Base-by-base conservation (phyloP, 2,888 invertebrate genomes). In the Cepaea hortensis region DNA sequence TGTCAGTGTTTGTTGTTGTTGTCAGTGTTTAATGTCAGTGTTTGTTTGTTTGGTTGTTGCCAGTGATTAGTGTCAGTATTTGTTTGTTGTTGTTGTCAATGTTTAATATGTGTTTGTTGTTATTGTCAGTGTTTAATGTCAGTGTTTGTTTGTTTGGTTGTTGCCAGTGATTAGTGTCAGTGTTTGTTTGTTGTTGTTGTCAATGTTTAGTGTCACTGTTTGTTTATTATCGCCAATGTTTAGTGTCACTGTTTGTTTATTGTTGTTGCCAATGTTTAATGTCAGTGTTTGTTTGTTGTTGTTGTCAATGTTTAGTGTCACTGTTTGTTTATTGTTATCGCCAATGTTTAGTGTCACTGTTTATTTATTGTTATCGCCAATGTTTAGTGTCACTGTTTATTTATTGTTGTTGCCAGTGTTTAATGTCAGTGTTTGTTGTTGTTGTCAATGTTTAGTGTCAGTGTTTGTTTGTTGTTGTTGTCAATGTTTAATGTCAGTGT, bases 301-400 rank as follows among this genome's bases (percentile, higher is more conserved):
- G 35, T 35, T 35, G 35, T 11, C 18, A 46, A 20, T 81, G 23
- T 81, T 23, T 48, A 80, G 23, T 20, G 35, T 15, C 50, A 48
- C 9, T 61, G 3, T 80, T 23, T 23, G 55, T 48, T 61, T 15
- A 20, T 50, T 15, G 23, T 68, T 18, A 3, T 68, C 3, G 5
- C 3, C 68, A 4, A n/a, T 20, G n/a, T 20, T 18, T 15, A n/a
- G 68, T 68, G 35, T 15, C 50, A 48, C 0, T 68, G 68, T 68
- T 68, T 68, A 0, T 6, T 68, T 9, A 3, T 68, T 35, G 35
- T 35, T 35, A 1, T 35, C 1, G 35, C 3, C 20, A 4, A 20
- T n/a, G n/a, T n/a, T n/a, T n/a, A 98, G 98, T 97, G 87, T 13
- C 15, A n/a, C 6, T 81, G n/a, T 61, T 3, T 61, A 1, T 77